These are phyloP conservation scores for Rhinopomastus cyanomelas DNA, from an alignment of 2,113 vertebrate genomes.

Conservation along the genomic window DNA sequence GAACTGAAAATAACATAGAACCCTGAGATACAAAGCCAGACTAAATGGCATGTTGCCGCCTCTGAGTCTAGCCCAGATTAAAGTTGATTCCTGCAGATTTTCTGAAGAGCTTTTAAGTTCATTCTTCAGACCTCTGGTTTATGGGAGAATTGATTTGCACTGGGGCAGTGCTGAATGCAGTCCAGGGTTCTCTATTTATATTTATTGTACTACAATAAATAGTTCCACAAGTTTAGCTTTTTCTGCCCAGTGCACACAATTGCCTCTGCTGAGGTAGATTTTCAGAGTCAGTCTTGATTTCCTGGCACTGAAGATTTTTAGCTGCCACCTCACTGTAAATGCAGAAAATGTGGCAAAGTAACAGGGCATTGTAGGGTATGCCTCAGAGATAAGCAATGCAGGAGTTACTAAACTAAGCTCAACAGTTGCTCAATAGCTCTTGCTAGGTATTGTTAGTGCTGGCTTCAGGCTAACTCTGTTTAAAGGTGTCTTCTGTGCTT, in stretches of 20 bases:
- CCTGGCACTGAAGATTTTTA: neutral
- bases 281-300: neutral
- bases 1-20: neutral
- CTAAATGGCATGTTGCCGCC: neutral
- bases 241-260: neutral
- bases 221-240: neutral
- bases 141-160: neutral
- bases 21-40: neutral
- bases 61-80: neutral
- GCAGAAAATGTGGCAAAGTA: neutral
- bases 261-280: neutral
- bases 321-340: neutral
- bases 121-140: neutral
- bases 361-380: neutral
- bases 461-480: neutral
- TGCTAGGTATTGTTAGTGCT: neutral
- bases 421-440: neutral
- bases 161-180: neutral
- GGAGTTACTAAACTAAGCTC: neutral
- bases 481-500: neutral
- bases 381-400: neutral
- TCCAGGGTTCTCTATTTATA: neutral
- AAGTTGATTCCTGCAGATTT: neutral
- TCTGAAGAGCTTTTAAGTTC: neutral
- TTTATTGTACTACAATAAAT: neutral